phyloP scores from a whole-genome alignment of 2,888 invertebrate genomes.

The Spisula subtruncata region DNA sequence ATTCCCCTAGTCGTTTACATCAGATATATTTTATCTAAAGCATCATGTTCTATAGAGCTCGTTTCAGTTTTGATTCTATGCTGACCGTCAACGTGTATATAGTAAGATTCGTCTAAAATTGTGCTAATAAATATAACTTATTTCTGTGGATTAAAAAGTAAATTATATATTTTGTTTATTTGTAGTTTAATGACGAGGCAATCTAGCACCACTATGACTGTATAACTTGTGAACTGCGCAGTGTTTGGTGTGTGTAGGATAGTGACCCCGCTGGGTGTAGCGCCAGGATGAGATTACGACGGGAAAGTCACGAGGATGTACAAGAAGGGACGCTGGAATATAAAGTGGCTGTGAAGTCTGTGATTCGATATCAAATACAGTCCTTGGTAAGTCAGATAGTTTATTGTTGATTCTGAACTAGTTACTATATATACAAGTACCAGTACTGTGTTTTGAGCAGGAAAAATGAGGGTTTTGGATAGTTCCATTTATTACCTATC shows the following conservation, averaged over 20 bases:
- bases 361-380: conserved; percentile 69
- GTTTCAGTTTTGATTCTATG: too few relatives aligned
- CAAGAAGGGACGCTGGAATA: conserved; percentile 59
- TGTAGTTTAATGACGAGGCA: not conserved
- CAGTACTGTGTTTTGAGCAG: too few relatives aligned
- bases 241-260: not conserved
- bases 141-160: too few relatives aligned
- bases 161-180: not conserved
- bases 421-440: too few relatives aligned
- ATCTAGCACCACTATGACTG: not conserved
- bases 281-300: conserved; percentile 61
- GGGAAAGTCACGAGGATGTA: conserved; percentile 51
- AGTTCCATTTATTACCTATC: too few relatives aligned
- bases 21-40: not conserved
- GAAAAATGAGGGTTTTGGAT: too few relatives aligned
- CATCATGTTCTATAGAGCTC: not conserved
- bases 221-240: not conserved
- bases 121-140: not conserved
- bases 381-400: conserved; percentile 67
- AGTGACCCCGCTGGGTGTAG: not conserved
- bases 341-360: conserved; percentile 66
- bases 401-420: too few relatives aligned
- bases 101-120: too few relatives aligned
- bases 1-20: not conserved
- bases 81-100: not conserved